phyloP scores from a whole-genome alignment of 2,888 invertebrate species.

The Rosalia funebris region DNA sequence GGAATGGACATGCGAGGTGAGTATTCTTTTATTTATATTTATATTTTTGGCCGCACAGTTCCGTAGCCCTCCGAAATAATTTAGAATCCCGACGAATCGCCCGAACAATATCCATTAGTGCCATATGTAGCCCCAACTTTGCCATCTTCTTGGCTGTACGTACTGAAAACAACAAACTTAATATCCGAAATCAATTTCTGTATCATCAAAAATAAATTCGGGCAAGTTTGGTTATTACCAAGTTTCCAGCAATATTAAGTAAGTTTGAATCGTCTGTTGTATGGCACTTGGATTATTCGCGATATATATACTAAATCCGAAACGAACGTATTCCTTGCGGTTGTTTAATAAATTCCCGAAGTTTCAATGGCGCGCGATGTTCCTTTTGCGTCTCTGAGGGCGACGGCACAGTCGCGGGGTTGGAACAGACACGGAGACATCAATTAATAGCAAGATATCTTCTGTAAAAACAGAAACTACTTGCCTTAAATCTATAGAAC shows the following conservation, averaged over 20 bases:
- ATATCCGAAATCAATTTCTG: constrained; percentile 27
- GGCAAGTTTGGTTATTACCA: constrained; percentile 27
- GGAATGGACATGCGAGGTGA: too few species aligned
- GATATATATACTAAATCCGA: constrained; percentile 24
- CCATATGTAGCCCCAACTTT: constrained; percentile 19
- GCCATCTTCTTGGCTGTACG: neutral
- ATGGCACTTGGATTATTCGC: constrained; percentile 24
- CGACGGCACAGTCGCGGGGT: too few species aligned
- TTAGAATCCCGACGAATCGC: neutral
- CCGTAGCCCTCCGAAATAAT: neutral
- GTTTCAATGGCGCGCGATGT: constrained; percentile 44
- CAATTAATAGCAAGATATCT: too few species aligned
- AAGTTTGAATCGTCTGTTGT: constrained; percentile 27
- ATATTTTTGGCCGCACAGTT: too few species aligned
- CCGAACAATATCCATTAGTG: constrained; percentile 17
- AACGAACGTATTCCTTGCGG: constrained; percentile 34
- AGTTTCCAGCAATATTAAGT: constrained; percentile 25
- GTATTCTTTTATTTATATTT: too few species aligned
- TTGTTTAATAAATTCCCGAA: constrained; percentile 46
- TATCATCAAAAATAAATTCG: constrained; percentile 30
- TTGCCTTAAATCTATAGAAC: too few species aligned
- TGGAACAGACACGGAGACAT: too few species aligned
- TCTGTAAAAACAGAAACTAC: too few species aligned
- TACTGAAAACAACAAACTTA: constrained; percentile 25
- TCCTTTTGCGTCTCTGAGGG: constrained; percentile 37